A percentile compares a stretch with the other conserved stretches of the same genome.
phyloP scores from a whole-genome alignment of 2,113 vertebrate genomes.

The Bufo gargarizans region DNA sequence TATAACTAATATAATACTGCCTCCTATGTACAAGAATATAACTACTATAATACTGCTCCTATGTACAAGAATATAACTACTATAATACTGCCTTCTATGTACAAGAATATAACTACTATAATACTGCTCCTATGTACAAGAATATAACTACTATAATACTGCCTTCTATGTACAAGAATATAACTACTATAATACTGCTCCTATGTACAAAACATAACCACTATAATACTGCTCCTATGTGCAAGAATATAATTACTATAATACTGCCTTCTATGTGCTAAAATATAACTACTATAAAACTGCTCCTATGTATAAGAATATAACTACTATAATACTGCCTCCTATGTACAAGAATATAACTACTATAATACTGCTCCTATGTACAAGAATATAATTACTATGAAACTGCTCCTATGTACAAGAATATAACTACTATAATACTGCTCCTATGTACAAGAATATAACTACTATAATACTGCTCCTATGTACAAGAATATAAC shows the following conservation, averaged over 20 bases:
- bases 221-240: too few species aligned
- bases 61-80: background rate
- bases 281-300: background rate
- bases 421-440: slow-evolving; percentile 5
- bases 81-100: background rate
- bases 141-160: slow-evolving; percentile 8
- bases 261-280: too few species aligned
- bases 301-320: background rate
- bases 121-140: background rate
- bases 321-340: slow-evolving; percentile 1
- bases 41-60: background rate
- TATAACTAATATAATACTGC: slow-evolving; percentile 1
- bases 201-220: too few species aligned
- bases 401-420: background rate
- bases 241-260: background rate
- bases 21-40: background rate
- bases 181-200: too few species aligned
- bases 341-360: slow-evolving; percentile 5
- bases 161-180: background rate
- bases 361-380: slow-evolving; percentile 1
- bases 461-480: background rate
- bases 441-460: slow-evolving; percentile 1
- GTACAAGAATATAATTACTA: background rate
- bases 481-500: too few species aligned
- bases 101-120: slow-evolving; percentile 5